A percentile compares a stretch with the other conserved stretches of the same genome.
These are phyloP conservation scores for Biston stratarius DNA, from an alignment of 2,888 invertebrate genomes.

Conservation along the genomic window DNA sequence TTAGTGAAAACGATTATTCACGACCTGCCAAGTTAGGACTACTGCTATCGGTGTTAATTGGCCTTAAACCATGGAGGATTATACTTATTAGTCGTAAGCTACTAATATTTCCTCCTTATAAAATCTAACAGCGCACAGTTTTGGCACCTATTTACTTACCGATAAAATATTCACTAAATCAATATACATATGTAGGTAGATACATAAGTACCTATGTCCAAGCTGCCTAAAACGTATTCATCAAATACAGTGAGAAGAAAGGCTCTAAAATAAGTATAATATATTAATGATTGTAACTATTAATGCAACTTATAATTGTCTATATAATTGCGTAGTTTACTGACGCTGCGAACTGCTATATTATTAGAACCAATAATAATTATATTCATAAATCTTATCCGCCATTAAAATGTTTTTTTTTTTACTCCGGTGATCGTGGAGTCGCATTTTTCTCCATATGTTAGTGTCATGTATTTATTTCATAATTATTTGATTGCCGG, in stretches of 20 bases:
- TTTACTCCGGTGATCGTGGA: too few relatives aligned
- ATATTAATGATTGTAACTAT: slow-evolving; percentile 26
- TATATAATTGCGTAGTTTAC: slow-evolving; percentile 17
- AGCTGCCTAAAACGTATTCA: slow-evolving; percentile 28
- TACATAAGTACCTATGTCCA: not conserved
- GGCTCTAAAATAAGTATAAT: slow-evolving; percentile 33
- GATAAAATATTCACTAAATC: not conserved
- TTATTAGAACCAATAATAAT: not conserved
- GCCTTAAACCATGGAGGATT: not conserved
- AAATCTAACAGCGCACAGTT: not conserved
- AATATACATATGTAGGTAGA: not conserved
- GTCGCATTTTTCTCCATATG: too few relatives aligned
- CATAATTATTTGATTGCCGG: too few relatives aligned
- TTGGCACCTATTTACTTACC: too few relatives aligned
- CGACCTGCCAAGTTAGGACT: too few relatives aligned
- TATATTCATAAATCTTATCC: not conserved
- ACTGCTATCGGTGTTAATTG: not conserved
- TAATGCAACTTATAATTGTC: slow-evolving; percentile 32
- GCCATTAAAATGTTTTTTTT: too few relatives aligned
- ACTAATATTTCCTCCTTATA: too few relatives aligned
- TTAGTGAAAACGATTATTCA: too few relatives aligned
- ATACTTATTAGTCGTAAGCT: too few relatives aligned
- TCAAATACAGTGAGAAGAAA: slow-evolving; percentile 36
- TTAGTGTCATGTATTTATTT: too few relatives aligned
- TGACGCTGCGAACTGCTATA: slow-evolving; percentile 18